These are phyloP conservation scores for Theocolax elegans DNA, from an alignment of 1,140 invertebrate genomes.

Conservation along the genomic window DNA sequence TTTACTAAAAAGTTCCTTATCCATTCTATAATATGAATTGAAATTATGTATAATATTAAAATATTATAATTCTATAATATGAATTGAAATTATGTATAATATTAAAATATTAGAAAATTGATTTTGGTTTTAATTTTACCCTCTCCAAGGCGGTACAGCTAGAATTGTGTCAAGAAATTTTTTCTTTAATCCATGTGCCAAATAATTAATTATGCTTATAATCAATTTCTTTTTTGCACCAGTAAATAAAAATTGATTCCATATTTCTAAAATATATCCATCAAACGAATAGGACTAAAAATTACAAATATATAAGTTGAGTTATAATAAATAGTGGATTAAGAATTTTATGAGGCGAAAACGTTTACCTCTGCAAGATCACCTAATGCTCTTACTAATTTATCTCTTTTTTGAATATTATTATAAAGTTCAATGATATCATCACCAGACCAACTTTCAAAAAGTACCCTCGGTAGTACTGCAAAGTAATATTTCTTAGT, in stretches of 20 bases:
- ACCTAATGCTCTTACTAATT: conserved; percentile 72
- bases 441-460: conserved; percentile 83
- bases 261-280: conserved; percentile 89
- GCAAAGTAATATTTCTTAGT: conserved; percentile 47
- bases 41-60: too few species aligned
- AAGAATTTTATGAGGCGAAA: too few species aligned
- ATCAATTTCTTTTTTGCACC: conserved; percentile 74
- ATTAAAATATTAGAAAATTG: neutral
- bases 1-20: conserved; percentile 77
- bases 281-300: conserved; percentile 77
- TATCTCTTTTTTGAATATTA: conserved; percentile 69
- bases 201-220: conserved; percentile 72
- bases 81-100: conserved; percentile 20
- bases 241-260: conserved; percentile 80
- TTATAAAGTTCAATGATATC: conserved; percentile 76
- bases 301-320: neutral
- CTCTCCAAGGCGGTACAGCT: conserved; percentile 84
- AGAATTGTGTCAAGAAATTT: conserved; percentile 78
- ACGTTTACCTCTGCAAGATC: conserved; percentile 70
- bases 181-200: conserved; percentile 68
- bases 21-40: conserved; percentile 50
- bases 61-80: conserved; percentile 55
- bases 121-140: conserved; percentile 61
- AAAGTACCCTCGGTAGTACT: conserved; percentile 87
- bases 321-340: too few species aligned